Conservation (phyloP, 2,888 invertebrate species). For the Spatulosminthurus flaviceps region DNA sequence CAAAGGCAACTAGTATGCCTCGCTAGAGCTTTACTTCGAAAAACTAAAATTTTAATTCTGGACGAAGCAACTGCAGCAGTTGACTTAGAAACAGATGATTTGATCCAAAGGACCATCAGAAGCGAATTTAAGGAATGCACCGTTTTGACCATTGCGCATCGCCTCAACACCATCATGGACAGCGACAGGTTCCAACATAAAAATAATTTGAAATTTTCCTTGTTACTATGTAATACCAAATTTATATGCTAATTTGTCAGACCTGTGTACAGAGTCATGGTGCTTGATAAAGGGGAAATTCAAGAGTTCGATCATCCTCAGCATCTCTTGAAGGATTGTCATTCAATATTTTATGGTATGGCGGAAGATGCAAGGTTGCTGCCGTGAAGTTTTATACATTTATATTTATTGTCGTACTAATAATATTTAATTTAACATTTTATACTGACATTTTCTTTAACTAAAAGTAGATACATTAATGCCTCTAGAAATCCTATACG, state of each 20-base stretch:
- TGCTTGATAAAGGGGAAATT: slow-evolving; percentile 67
- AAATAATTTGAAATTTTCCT: slow-evolving; percentile 67
- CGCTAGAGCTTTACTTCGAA: slow-evolving; percentile 67
- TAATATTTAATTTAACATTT: too few relatives aligned
- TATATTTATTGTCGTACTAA: too few relatives aligned
- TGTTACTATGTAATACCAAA: too few relatives aligned
- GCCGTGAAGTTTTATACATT: too few relatives aligned
- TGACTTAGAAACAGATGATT: slow-evolving; percentile 69
- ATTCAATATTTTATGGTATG: slow-evolving; percentile 68
- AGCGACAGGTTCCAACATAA: slow-evolving; percentile 73
- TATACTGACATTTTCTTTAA: too few relatives aligned
- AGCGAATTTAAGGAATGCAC: slow-evolving; percentile 87
- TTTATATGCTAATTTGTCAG: not conserved
- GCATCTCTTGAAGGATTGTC: slow-evolving; percentile 65
- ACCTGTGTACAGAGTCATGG: slow-evolving; percentile 65
- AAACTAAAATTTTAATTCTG: slow-evolving; percentile 57
- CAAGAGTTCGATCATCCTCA: slow-evolving; percentile 67
- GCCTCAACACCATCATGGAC: slow-evolving; percentile 92
- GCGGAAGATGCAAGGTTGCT: slow-evolving; percentile 68
- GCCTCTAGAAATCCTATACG: too few relatives aligned
- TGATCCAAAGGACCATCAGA: slow-evolving; percentile 79
- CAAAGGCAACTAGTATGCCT: slow-evolving; percentile 40
- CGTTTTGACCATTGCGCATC: slow-evolving; percentile 90
- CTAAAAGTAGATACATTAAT: too few relatives aligned
- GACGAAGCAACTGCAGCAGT: slow-evolving; percentile 82